Percentiles rank a stretch among this genome's conserved stretches.
Evolutionary conservation across 2,888 invertebrate species (phyloP).

Genomic region (Plagodis dolabraria): DNA sequence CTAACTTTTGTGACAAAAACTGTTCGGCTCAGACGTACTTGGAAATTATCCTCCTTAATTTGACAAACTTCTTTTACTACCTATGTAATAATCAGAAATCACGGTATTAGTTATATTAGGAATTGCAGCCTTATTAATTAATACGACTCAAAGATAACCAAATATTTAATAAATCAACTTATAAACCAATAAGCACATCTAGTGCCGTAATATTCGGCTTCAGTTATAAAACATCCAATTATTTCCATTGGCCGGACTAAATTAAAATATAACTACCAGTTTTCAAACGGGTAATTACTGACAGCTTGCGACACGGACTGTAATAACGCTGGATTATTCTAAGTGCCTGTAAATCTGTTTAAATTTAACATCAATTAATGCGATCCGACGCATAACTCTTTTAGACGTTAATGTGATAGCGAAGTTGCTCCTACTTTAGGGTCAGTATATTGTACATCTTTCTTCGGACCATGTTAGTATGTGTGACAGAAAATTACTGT

Average conservation of each 20-base stretch:
- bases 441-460: constrained; percentile 6
- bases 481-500: neutral
- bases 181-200: constrained; percentile 10
- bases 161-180: constrained; percentile 14
- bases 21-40: too few species aligned
- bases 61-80: too few species aligned
- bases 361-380: constrained; percentile 69
- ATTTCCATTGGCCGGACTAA: constrained; percentile 30
- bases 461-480: neutral
- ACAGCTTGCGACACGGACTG: constrained; percentile 28
- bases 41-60: too few species aligned
- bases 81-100: too few species aligned
- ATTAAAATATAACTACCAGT: constrained; percentile 34
- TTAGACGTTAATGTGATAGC: constrained; percentile 67
- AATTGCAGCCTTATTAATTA: neutral
- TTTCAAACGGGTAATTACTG: constrained; percentile 35
- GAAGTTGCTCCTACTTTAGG: constrained; percentile 54
- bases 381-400: constrained; percentile 52
- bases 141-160: constrained; percentile 2
- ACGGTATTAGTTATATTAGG: too few species aligned
- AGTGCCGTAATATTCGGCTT: constrained; percentile 12
- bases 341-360: constrained; percentile 55
- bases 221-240: constrained; percentile 31
- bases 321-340: constrained; percentile 47
- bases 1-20: too few species aligned